phyloP scores from a whole-genome alignment of 2,797 vertebrate species.

The Xiphorhynchus erythropygius region DNA sequence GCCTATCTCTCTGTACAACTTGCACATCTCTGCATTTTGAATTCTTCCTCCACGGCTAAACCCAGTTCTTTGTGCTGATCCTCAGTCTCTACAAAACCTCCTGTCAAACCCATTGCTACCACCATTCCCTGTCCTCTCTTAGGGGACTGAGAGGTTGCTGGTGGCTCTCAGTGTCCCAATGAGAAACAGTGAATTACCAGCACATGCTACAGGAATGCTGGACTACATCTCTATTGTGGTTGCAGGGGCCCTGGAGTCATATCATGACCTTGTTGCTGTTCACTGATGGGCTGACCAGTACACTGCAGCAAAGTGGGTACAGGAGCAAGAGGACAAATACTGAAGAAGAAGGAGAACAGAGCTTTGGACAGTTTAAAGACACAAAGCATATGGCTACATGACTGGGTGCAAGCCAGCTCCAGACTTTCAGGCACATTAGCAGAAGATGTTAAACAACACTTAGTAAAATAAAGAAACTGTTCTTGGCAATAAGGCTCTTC shows the following conservation, averaged over 20 bases:
- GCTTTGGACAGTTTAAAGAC: not conserved
- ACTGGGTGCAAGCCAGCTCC: not conserved
- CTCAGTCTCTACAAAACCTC: not conserved
- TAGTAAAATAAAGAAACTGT: not conserved
- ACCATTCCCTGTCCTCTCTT: not conserved
- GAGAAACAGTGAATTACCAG: not conserved
- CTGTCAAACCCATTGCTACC: not conserved
- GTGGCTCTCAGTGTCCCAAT: rapidly evolving
- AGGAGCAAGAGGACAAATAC: not conserved
- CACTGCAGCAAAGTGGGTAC: not conserved
- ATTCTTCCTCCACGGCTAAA: not conserved
- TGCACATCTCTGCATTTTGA: rapidly evolving
- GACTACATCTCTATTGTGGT: not conserved
- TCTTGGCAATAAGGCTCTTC: not conserved
- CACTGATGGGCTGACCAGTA: not conserved
- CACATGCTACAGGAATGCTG: rapidly evolving
- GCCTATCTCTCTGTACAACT: not conserved
- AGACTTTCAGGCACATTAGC: not conserved
- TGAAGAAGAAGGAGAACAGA: not conserved
- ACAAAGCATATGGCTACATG: not conserved
- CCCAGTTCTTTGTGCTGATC: not conserved
- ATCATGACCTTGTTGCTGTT: not conserved
- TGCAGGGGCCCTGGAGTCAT: not conserved
- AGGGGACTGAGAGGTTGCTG: not conserved
- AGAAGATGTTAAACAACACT: not conserved